Evolutionary conservation across 2,888 invertebrate genomes (phyloP), one percentile per base, ranked within the genome.

Genomic region (Smittia sp.): DNA sequence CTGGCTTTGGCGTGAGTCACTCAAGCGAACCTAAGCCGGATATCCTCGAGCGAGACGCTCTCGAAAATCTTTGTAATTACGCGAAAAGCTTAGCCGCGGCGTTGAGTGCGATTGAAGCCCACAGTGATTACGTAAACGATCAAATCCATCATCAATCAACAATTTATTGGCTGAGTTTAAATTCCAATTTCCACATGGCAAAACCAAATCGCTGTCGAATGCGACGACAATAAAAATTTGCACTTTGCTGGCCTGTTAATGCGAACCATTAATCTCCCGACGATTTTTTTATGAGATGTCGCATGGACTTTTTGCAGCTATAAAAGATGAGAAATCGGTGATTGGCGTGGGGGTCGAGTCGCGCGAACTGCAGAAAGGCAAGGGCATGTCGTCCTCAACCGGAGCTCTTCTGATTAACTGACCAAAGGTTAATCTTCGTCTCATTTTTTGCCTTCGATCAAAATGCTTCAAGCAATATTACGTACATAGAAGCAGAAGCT

Each of bases 201-300:
- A n/a, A n/a, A 13, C 39, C 39, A 39, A 39, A 39, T 39, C 15
- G 52, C n/a, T 46, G 2, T 46, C 58, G 58, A 46, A 18, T 58
- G 58, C 58, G 6, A 2, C 2, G 9, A n/a, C 2, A 58, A 58
- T 58, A 58, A 58, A 18, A 18, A 46, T n/a, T n/a, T 58, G 58
- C 58, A 58, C 58, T 58, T 58, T 58, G 58, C 18, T 20, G 22
- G 15, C 58, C 58, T 2, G 2, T 58, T 58, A 58, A 58, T 58
- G 22, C 58, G 22, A 3, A 18, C 22, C 20, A 13, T 58, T 46
- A 46, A 46, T 46, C 46, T 46, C 46, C n/a, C 15, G 32, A 46
- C 46, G n/a, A 58, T 13, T 22, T 58, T 58, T 58, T 58, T 58
- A 58, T 58, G 58, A 20, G 58, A 58, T 58, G 58, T 18, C 58